These are phyloP conservation scores for Oenanthe oenanthe DNA, from an alignment of 2,113 vertebrate genomes.

Conservation along the genomic window DNA sequence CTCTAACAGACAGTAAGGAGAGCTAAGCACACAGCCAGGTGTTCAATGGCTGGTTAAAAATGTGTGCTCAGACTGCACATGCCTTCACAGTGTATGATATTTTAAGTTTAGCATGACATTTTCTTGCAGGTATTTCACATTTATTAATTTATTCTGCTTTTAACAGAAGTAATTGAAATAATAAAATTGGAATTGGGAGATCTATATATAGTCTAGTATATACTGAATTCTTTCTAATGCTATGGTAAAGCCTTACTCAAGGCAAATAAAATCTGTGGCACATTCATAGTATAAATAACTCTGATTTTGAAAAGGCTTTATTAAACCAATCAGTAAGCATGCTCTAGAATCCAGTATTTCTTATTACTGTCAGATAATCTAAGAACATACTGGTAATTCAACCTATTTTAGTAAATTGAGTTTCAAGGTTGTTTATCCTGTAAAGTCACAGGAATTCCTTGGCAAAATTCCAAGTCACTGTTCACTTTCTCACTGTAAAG, in stretches of 20 bases:
- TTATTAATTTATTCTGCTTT: neutral
- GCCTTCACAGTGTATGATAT: neutral
- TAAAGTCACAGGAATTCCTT: neutral
- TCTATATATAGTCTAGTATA: neutral
- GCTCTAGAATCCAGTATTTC: neutral
- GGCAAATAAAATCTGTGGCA: neutral
- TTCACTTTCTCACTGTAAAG: neutral
- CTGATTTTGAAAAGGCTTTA: neutral
- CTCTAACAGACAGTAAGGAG: conserved; percentile 87
- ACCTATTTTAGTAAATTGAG: neutral
- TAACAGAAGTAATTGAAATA: neutral
- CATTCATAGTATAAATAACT: neutral
- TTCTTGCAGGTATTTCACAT: neutral
- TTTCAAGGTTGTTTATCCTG: neutral
- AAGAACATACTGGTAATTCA: neutral
- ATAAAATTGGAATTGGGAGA: neutral
- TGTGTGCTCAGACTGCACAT: neutral
- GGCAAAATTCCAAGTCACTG: neutral
- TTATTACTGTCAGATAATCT: neutral
- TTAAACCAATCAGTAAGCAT: neutral
- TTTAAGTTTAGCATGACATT: neutral
- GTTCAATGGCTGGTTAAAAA: neutral
- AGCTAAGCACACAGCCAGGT: neutral
- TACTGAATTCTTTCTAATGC: neutral
- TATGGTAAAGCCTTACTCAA: neutral